These are phyloP conservation scores for Acanthaster planci DNA, from an alignment of 35 echinoderm and acorn worm genomes.

Conservation along the genomic window DNA sequence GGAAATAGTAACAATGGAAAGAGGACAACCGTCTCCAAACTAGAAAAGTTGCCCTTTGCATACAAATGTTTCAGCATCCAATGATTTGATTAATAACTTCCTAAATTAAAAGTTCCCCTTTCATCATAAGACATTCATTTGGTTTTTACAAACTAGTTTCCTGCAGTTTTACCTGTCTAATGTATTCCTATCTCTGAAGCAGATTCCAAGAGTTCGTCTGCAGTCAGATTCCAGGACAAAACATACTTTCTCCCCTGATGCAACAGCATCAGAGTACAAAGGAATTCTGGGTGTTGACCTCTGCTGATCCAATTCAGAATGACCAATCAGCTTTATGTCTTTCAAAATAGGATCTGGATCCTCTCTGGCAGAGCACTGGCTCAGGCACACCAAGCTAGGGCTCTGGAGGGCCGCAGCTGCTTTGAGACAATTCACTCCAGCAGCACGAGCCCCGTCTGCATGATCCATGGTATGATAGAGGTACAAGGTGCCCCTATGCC, in stretches of 20 bases:
- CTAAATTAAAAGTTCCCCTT: too few relatives aligned
- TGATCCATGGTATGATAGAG: slow-evolving; percentile 8
- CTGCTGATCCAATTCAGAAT: too few relatives aligned
- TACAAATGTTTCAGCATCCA: too few relatives aligned
- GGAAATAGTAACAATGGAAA: too few relatives aligned
- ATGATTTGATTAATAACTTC: too few relatives aligned
- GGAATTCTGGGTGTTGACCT: neutral
- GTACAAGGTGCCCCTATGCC: slow-evolving; percentile 55
- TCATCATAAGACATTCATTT: too few relatives aligned
- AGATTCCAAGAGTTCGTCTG: slow-evolving; percentile 35
- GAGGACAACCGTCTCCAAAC: too few relatives aligned
- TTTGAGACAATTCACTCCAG: slow-evolving; percentile 43
- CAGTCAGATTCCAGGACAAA: neutral
- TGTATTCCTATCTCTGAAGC: slow-evolving; percentile 4
- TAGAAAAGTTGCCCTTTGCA: too few relatives aligned
- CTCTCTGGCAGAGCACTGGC: slow-evolving; percentile 21
- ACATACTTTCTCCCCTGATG: neutral
- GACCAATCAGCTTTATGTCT: slow-evolving; percentile 29
- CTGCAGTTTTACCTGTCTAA: slow-evolving; percentile 4
- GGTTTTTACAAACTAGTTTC: neutral
- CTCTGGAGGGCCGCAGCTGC: slow-evolving; percentile 17
- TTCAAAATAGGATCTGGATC: neutral
- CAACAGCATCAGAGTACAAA: neutral
- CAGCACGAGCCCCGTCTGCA: neutral
- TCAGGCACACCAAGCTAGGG: slow-evolving; percentile 9